Base-by-base conservation (phyloP, 2,797 vertebrate genomes). In the Acestrorhynchus altus region DNA sequence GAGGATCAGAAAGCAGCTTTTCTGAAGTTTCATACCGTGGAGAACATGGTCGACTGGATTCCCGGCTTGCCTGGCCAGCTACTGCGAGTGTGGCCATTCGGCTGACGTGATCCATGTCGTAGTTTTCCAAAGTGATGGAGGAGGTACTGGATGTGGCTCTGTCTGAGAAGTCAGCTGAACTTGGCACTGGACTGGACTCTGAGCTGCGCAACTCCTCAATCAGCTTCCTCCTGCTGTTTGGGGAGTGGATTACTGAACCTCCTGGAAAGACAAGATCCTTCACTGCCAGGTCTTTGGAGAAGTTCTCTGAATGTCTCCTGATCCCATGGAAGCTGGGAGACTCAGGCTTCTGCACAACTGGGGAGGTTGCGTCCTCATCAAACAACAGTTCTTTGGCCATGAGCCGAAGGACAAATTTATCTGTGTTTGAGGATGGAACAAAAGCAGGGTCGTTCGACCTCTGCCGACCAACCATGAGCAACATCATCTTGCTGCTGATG, bases 401-500 rank as follows among this genome's bases (percentile, higher is more conserved):
- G 64, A 99, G 84, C n/a, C 87, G 92, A n/a, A 98, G 90, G 74
- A 91, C 78, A 22, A 96, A 99, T 84, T 95, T 95, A 72, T 98
- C 97, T 0, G 95, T 96, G 83, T 94, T 95, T 1, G 97, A 96
- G 20, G 96, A 94, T 0, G 96, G 95, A 64, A 97, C 94, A 88
- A 99, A 98, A 0, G 94, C 90, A 0, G 92, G 90, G 24, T 99
- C 96, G 2, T 49, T 92, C 77, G 94, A 90, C 86, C 96, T 97
- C 81, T 95, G 97, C 77, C 77, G 93, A 81, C 97, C 98, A 66
- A 98, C 93, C 89, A 98, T 93, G 82, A 99, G 83, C 54, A 99
- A 78, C 81, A 99, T 88, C 75, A 94, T 90, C 83, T 92, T 95
- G 74, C 95, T 93, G 24, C 86, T 95, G 75, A 98, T 90, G 88